Percentiles rank a stretch among this genome's conserved stretches.
These are phyloP conservation scores for Equus quagga DNA, from an alignment of 2,113 vertebrate genomes.

Conservation along the genomic window DNA sequence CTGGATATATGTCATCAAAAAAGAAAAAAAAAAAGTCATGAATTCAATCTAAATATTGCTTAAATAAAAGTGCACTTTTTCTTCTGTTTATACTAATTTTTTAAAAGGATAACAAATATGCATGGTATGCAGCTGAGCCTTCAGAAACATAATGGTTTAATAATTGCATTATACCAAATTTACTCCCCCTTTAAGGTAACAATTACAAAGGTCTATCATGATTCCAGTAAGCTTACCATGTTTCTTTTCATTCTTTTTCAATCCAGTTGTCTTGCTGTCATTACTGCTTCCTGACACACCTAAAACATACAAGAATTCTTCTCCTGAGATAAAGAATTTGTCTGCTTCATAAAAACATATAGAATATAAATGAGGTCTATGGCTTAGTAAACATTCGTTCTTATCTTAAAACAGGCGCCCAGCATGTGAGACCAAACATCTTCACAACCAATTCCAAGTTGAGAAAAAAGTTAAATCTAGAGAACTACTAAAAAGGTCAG, in stretches of 20 bases:
- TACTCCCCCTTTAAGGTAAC: neutral
- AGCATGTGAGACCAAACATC: neutral
- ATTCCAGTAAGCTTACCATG: neutral
- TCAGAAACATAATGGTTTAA: neutral
- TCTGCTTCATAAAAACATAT: neutral
- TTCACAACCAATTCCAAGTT: neutral
- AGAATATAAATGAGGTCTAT: neutral
- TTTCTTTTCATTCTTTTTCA: neutral
- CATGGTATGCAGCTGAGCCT: neutral
- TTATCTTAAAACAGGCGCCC: neutral
- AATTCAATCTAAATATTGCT: neutral
- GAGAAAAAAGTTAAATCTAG: neutral
- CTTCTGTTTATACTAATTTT: neutral
- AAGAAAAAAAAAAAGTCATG: neutral
- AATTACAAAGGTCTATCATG: neutral
- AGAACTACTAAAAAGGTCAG: neutral
- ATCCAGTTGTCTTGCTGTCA: neutral
- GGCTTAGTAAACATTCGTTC: neutral
- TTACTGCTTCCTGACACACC: neutral
- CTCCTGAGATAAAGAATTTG: neutral
- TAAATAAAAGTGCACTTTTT: neutral
- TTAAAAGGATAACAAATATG: neutral
- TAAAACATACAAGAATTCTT: slow-evolving; percentile 23
- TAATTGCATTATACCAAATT: neutral
- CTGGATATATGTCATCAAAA: neutral